Evolutionary conservation across 2,797 vertebrate genomes (phyloP).

Genomic region (Neoniphon sammara): DNA sequence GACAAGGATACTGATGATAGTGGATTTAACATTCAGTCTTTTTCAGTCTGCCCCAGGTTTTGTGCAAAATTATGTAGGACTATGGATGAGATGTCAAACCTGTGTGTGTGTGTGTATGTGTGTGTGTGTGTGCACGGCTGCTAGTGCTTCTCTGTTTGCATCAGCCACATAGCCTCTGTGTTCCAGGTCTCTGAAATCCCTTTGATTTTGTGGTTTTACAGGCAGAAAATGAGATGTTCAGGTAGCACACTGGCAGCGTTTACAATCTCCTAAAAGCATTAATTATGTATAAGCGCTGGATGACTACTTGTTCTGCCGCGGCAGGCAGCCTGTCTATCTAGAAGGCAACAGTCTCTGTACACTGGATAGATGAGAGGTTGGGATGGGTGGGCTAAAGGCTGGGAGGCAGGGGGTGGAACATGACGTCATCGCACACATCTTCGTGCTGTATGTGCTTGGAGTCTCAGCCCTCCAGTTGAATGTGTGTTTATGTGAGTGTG

Average conservation of each 20-base stretch:
- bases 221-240: constrained; percentile 64
- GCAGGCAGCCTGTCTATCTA: constrained; percentile 61
- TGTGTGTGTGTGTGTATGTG: constrained; percentile 1
- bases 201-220: constrained; percentile 57
- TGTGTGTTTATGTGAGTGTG: constrained; percentile 39
- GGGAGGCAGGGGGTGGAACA: constrained; percentile 46
- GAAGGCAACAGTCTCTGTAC: constrained; percentile 58
- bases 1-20: constrained; percentile 57
- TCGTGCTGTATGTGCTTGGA: constrained; percentile 49
- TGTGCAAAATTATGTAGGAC: constrained; percentile 48
- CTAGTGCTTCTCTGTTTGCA: constrained; percentile 36
- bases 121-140: background rate
- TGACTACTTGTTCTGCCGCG: constrained; percentile 58
- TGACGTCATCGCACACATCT: constrained; percentile 73
- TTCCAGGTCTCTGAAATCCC: constrained; percentile 36
- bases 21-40: constrained; percentile 51
- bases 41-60: constrained; percentile 34
- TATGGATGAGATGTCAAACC: constrained; percentile 34
- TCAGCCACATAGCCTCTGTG: constrained; percentile 16
- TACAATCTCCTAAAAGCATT: constrained; percentile 69
- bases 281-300: constrained; percentile 68
- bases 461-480: constrained; percentile 62
- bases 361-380: constrained; percentile 58
- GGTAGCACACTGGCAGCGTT: constrained; percentile 44
- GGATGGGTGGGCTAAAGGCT: constrained; percentile 59